Evolutionary conservation across 2,113 vertebrate species (phyloP).

Genomic region (Trematocara nigrifrons): DNA sequence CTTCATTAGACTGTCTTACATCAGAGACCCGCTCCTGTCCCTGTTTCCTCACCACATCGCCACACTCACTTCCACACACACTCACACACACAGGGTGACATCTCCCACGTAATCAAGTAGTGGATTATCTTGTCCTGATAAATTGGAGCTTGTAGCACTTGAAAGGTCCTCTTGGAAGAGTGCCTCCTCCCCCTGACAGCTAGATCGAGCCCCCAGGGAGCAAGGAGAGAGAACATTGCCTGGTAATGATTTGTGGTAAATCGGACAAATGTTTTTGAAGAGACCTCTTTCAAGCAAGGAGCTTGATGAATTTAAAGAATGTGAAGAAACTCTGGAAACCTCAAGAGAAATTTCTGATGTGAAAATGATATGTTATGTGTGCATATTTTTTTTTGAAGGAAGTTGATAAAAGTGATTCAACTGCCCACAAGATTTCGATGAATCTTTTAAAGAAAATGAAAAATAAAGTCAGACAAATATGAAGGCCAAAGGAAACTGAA

Average conservation of each 20-base stretch:
- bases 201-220: constrained; percentile 72
- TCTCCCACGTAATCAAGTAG: constrained; percentile 75
- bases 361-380: background rate
- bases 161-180: constrained; percentile 73
- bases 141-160: constrained; percentile 71
- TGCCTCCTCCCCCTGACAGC: constrained; percentile 54
- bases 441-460: background rate
- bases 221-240: constrained; percentile 53
- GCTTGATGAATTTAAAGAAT: constrained; percentile 51
- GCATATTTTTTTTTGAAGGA: background rate
- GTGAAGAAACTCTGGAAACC: background rate
- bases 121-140: constrained; percentile 80
- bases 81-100: constrained; percentile 61
- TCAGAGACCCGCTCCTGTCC: constrained; percentile 16
- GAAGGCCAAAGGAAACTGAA: background rate
- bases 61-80: background rate
- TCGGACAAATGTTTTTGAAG: constrained; percentile 75
- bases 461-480: background rate
- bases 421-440: background rate
- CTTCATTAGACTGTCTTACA: constrained; percentile 58
- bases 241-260: constrained; percentile 77
- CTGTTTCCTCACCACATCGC: constrained; percentile 11
- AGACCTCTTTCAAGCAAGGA: constrained; percentile 45
- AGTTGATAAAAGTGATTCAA: background rate
- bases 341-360: background rate